These are phyloP conservation scores for Cephonodes hylas DNA, from an alignment of 2,888 invertebrate species.

Conservation along the genomic window DNA sequence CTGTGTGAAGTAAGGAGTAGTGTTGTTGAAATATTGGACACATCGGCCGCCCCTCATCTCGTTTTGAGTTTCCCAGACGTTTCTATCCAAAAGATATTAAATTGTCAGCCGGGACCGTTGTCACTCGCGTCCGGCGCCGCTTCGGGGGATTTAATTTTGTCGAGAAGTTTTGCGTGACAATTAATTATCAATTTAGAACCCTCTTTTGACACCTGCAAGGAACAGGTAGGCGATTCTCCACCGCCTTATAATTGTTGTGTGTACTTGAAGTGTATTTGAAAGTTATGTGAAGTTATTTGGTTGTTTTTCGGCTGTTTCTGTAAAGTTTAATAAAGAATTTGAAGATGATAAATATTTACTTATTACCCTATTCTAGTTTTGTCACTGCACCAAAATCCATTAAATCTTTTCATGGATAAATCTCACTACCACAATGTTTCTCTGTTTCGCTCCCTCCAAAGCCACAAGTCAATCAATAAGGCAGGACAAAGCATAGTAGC, in stretches of 20 bases:
- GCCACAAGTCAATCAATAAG: too few species aligned
- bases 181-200: slow-evolving; percentile 75
- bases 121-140: slow-evolving; percentile 51
- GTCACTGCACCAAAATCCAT: too few species aligned
- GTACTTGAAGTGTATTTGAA: neutral
- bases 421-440: too few species aligned
- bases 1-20: neutral
- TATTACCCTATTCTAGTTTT: too few species aligned
- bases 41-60: slow-evolving; percentile 9
- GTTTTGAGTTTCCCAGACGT: slow-evolving; percentile 39
- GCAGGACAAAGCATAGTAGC: too few species aligned
- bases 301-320: too few species aligned
- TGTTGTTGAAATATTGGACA: slow-evolving; percentile 4
- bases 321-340: too few species aligned
- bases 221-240: slow-evolving; percentile 15
- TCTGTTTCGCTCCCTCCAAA: too few species aligned
- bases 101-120: slow-evolving; percentile 73
- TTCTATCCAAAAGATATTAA: slow-evolving; percentile 73
- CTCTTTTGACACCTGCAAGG: slow-evolving; percentile 67
- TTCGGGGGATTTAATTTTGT: slow-evolving; percentile 76
- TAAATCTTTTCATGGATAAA: too few species aligned
- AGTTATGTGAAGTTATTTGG: slow-evolving; percentile 13
- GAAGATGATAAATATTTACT: too few species aligned
- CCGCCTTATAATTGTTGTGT: neutral
- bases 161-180: slow-evolving; percentile 74